phyloP scores from a whole-genome alignment of 2,888 invertebrate genomes.

The Apamea crenata region DNA sequence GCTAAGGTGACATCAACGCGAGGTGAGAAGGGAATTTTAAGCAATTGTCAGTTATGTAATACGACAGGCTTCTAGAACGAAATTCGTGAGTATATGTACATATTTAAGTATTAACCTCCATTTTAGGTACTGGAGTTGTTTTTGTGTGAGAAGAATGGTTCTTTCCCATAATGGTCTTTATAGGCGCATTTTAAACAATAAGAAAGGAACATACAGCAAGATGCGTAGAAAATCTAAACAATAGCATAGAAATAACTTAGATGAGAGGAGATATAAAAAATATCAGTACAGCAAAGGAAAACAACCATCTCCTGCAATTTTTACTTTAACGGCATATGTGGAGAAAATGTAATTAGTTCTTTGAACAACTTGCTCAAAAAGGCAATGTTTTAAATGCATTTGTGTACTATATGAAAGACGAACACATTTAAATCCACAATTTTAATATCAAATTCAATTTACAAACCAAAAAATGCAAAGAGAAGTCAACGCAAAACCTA shows the following conservation, averaged over 20 bases:
- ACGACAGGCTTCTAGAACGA: conserved; percentile 50
- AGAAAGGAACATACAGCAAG: background rate
- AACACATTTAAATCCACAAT: background rate
- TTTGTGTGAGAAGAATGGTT: background rate
- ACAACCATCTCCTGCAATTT: background rate
- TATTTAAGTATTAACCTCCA: conserved; percentile 20
- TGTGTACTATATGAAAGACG: background rate
- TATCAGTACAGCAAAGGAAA: background rate
- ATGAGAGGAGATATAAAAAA: background rate
- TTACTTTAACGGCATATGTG: too few species aligned
- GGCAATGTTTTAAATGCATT: background rate
- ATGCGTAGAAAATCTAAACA: background rate
- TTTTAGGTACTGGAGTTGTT: conserved; percentile 13
- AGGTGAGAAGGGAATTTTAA: conserved; percentile 58
- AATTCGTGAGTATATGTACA: conserved; percentile 26
- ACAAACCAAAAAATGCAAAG: conserved; percentile 8
- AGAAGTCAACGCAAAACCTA: conserved; percentile 5
- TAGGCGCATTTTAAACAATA: background rate
- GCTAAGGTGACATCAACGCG: conserved; percentile 55
- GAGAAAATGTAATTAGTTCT: too few species aligned
- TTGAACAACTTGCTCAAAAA: background rate
- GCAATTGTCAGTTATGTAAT: conserved; percentile 51
- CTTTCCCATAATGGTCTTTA: background rate
- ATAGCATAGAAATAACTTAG: background rate
- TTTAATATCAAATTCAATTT: conserved; percentile 2